phyloP scores from a whole-genome alignment of 2,797 vertebrate genomes.

The Rhinogobio ventralis region DNA sequence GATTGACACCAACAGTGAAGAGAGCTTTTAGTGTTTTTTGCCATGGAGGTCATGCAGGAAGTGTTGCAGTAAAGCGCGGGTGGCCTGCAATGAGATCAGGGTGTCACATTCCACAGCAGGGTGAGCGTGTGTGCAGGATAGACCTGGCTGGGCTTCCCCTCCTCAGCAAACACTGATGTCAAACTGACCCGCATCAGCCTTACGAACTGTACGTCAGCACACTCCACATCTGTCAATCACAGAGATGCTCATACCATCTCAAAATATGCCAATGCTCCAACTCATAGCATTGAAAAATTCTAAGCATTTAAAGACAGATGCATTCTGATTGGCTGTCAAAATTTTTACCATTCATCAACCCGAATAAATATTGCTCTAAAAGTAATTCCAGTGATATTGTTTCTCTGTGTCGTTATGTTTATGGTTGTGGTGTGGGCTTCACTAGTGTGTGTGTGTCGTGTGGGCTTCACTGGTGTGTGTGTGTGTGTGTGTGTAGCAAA shows the following conservation, averaged over 20 bases:
- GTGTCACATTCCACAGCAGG: slow-evolving; percentile 85
- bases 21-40: neutral
- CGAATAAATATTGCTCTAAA: neutral
- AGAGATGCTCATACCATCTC: neutral
- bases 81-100: slow-evolving; percentile 71
- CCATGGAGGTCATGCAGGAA: neutral
- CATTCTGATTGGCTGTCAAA: neutral
- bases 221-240: slow-evolving; percentile 30
- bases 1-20: neutral
- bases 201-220: slow-evolving; percentile 13
- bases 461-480: no score
- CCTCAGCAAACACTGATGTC: slow-evolving; percentile 56
- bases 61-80: slow-evolving; percentile 47
- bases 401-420: neutral
- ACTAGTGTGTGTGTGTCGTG: neutral
- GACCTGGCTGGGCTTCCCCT: slow-evolving; percentile 12
- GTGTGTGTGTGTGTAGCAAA: neutral
- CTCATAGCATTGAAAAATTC: no score
- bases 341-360: neutral
- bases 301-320: neutral
- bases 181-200: neutral
- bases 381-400: neutral
- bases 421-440: neutral
- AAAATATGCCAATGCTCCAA: neutral
- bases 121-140: slow-evolving; percentile 67